These are phyloP conservation scores for Aleiodes leptofemur DNA, from an alignment of 2,888 invertebrate genomes.

Conservation along the genomic window DNA sequence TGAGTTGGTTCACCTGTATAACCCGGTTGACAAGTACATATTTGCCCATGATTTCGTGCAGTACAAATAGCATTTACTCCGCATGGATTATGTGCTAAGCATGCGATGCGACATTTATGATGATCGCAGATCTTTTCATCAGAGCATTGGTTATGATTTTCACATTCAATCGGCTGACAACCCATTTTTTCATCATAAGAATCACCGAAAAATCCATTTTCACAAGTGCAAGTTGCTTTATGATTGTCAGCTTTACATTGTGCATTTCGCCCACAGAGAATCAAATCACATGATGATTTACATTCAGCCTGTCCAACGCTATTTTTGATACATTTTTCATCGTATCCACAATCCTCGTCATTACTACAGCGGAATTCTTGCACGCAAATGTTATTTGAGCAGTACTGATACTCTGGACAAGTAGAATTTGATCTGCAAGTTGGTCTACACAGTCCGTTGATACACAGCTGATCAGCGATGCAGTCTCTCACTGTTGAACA, in stretches of 20 bases:
- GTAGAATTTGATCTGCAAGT: slow-evolving; percentile 84
- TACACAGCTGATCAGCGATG: slow-evolving; percentile 89
- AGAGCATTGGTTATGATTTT: slow-evolving; percentile 83
- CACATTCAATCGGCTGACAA: slow-evolving; percentile 89
- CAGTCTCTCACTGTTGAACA: slow-evolving; percentile 90
- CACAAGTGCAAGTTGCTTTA: slow-evolving; percentile 86
- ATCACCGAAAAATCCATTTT: slow-evolving; percentile 86
- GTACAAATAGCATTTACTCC: slow-evolving; percentile 91
- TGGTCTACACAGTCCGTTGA: slow-evolving; percentile 89
- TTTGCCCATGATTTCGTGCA: slow-evolving; percentile 86
- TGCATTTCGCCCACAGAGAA: slow-evolving; percentile 89
- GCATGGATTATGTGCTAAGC: slow-evolving; percentile 88
- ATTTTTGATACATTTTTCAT: slow-evolving; percentile 84
- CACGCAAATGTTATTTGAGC: slow-evolving; percentile 89
- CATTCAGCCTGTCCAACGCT: slow-evolving; percentile 87
- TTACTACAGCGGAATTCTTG: slow-evolving; percentile 86
- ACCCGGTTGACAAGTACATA: slow-evolving; percentile 91
- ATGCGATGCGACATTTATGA: slow-evolving; percentile 91
- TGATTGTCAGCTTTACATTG: slow-evolving; percentile 86
- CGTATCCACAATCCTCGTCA: slow-evolving; percentile 84
- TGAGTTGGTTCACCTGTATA: slow-evolving; percentile 86
- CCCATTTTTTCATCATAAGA: slow-evolving; percentile 85
- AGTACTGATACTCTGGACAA: slow-evolving; percentile 91
- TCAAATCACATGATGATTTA: slow-evolving; percentile 84
- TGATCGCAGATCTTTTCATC: slow-evolving; percentile 90